Evolutionary conservation across 2,888 invertebrate species (phyloP).

Genomic region (Diploptera punctata): DNA sequence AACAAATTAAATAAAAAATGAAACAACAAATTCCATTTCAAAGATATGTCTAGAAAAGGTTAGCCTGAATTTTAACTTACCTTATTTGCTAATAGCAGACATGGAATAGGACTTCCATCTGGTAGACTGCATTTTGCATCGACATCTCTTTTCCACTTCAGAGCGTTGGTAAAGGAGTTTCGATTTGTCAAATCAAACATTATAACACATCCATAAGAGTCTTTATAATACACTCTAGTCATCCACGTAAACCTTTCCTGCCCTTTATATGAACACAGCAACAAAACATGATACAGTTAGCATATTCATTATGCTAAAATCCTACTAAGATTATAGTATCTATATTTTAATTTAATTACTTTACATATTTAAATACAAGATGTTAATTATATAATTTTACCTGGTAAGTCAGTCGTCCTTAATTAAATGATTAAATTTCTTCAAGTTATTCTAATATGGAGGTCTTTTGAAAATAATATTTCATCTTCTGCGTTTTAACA

Average conservation of each 20-base stretch:
- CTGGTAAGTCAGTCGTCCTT: too few relatives aligned
- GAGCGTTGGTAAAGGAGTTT: conserved; percentile 62
- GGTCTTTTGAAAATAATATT: too few relatives aligned
- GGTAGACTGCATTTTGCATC: conserved; percentile 62
- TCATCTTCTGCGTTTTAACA: too few relatives aligned
- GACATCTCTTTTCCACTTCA: conserved; percentile 66
- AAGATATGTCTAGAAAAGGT: too few relatives aligned
- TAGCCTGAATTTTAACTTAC: too few relatives aligned
- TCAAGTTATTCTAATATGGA: too few relatives aligned
- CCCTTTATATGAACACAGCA: conserved; percentile 52
- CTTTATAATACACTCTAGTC: conserved; percentile 66
- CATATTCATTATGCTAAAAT: not conserved
- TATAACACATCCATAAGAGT: conserved; percentile 60
- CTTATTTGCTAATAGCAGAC: conserved; percentile 64
- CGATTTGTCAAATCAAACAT: conserved; percentile 64
- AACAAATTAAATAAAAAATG: too few relatives aligned
- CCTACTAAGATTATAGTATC: not conserved
- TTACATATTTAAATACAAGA: too few relatives aligned
- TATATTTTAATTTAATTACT: not conserved
- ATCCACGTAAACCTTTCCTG: conserved; percentile 66
- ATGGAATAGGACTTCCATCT: conserved; percentile 61
- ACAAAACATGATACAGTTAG: conserved; percentile 5
- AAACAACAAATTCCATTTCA: too few relatives aligned
- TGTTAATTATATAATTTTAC: too few relatives aligned
- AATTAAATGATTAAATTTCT: too few relatives aligned